Evolutionary conservation across 1,140 invertebrate genomes (phyloP).

Genomic region (Drosophila rhopaloa): DNA sequence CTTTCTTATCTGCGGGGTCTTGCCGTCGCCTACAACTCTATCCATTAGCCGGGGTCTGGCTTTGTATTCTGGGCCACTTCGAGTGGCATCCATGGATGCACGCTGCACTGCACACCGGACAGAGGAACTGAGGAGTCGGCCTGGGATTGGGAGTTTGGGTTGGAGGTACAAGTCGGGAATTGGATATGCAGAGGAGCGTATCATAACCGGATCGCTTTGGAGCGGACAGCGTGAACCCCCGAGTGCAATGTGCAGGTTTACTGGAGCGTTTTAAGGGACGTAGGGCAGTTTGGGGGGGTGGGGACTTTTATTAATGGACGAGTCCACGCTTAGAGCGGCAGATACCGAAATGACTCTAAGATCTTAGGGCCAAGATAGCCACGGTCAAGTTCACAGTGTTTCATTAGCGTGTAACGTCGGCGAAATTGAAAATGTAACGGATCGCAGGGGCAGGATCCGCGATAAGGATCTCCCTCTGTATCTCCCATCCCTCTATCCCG

Average conservation of each 20-base stretch:
- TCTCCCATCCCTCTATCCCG: not conserved
- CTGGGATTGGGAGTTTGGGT: constrained; percentile 10
- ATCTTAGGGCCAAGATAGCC: constrained; percentile 76
- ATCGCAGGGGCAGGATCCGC: constrained; percentile 35
- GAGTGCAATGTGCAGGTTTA: constrained; percentile 59
- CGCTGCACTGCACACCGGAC: constrained; percentile 66
- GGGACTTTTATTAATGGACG: constrained; percentile 74
- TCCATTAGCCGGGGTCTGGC: constrained; percentile 50
- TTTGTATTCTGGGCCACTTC: constrained; percentile 57
- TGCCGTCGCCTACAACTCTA: constrained; percentile 52
- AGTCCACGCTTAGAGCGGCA: constrained; percentile 64
- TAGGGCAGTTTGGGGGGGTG: constrained; percentile 3
- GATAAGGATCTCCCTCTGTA: constrained; percentile 59
- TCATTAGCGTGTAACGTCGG: constrained; percentile 84
- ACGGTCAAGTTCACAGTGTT: constrained; percentile 84
- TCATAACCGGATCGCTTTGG: constrained; percentile 76
- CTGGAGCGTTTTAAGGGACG: constrained; percentile 64
- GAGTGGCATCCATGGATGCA: constrained; percentile 68
- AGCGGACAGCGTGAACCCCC: constrained; percentile 70
- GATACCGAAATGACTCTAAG: constrained; percentile 40
- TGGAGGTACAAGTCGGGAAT: constrained; percentile 15
- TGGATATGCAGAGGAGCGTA: constrained; percentile 67
- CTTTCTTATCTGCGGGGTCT: constrained; percentile 54
- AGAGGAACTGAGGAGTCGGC: constrained; percentile 1
- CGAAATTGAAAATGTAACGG: constrained; percentile 82